Conservation (phyloP, 2,797 vertebrate species). For the Pseudomugil tenellus region DNA sequence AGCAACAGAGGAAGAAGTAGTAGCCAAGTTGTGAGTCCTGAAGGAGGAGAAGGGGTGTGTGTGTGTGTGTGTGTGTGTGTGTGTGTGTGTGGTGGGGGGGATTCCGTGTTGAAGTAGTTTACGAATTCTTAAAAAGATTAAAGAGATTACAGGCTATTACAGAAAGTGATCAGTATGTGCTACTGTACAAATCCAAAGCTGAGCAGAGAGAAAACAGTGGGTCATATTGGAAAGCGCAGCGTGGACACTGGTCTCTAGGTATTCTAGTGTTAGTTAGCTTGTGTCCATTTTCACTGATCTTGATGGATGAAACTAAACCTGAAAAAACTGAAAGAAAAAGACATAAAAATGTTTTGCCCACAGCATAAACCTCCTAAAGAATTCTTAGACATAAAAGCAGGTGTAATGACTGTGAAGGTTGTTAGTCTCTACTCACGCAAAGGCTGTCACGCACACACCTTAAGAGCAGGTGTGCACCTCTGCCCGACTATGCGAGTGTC, state of each 20-base stretch:
- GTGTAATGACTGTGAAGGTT: slow-evolving; percentile 77
- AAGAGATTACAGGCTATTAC: slow-evolving; percentile 37
- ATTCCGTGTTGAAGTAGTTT: slow-evolving; percentile 12
- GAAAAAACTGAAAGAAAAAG: slow-evolving; percentile 9
- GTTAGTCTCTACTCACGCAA: slow-evolving; percentile 71
- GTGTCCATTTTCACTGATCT: slow-evolving; percentile 44
- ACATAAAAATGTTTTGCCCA: slow-evolving; percentile 61
- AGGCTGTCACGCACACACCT: slow-evolving; percentile 68
- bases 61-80: too few relatives aligned
- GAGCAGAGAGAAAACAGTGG: slow-evolving; percentile 13
- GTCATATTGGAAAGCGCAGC: slow-evolving; percentile 17
- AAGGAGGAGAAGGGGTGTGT: not conserved
- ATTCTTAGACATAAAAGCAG: slow-evolving; percentile 78
- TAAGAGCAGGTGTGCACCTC: slow-evolving; percentile 64
- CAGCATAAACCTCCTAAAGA: slow-evolving; percentile 62
- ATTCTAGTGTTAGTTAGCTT: slow-evolving; percentile 19
- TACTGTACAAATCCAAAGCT: slow-evolving; percentile 16
- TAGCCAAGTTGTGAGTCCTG: slow-evolving; percentile 11
- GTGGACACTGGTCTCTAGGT: slow-evolving; percentile 20
- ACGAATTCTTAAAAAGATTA: slow-evolving; percentile 48
- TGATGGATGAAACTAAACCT: not conserved
- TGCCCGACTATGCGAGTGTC: slow-evolving; percentile 18
- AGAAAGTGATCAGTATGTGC: slow-evolving; percentile 22
- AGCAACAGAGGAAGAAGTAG: slow-evolving; percentile 20
- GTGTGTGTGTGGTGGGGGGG: too few relatives aligned